Evolutionary conservation across 1,140 invertebrate genomes (phyloP).

Genomic region (Diorhabda sublineata): DNA sequence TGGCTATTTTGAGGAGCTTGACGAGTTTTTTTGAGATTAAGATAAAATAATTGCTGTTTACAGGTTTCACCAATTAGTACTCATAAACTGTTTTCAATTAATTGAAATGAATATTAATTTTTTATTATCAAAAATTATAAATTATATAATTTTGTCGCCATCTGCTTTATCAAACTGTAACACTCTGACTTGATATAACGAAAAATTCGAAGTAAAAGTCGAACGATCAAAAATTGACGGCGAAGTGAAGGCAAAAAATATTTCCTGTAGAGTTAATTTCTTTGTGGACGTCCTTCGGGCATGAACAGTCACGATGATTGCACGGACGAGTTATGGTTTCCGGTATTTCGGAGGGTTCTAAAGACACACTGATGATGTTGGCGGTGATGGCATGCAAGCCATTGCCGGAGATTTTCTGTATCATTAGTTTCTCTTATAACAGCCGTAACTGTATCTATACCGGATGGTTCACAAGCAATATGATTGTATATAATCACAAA

Average conservation of each 20-base stretch:
- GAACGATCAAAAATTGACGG: constrained; percentile 18
- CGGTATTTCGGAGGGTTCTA: constrained; percentile 25
- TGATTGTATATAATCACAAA: neutral
- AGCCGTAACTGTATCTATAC: neutral
- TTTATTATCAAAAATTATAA: too few relatives aligned
- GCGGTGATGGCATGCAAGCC: neutral
- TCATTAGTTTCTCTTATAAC: constrained; percentile 1
- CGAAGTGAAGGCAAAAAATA: constrained; percentile 19
- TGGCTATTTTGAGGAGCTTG: too few relatives aligned
- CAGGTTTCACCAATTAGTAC: too few relatives aligned
- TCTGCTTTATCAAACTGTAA: too few relatives aligned
- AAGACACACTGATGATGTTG: constrained; percentile 1
- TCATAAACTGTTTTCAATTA: too few relatives aligned
- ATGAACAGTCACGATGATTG: constrained; percentile 43
- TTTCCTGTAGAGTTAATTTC: constrained; percentile 40
- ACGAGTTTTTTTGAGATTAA: too few relatives aligned
- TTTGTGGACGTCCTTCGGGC: constrained; percentile 41
- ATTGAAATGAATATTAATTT: too few relatives aligned
- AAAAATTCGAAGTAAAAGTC: too few relatives aligned
- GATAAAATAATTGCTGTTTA: too few relatives aligned
- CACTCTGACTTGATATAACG: too few relatives aligned
- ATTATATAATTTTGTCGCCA: too few relatives aligned
- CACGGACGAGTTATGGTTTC: constrained; percentile 42
- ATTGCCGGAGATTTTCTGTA: neutral
- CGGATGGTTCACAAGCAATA: neutral